Base-by-base conservation (phyloP, 2,797 vertebrate genomes). In the Acanthiza pusilla region DNA sequence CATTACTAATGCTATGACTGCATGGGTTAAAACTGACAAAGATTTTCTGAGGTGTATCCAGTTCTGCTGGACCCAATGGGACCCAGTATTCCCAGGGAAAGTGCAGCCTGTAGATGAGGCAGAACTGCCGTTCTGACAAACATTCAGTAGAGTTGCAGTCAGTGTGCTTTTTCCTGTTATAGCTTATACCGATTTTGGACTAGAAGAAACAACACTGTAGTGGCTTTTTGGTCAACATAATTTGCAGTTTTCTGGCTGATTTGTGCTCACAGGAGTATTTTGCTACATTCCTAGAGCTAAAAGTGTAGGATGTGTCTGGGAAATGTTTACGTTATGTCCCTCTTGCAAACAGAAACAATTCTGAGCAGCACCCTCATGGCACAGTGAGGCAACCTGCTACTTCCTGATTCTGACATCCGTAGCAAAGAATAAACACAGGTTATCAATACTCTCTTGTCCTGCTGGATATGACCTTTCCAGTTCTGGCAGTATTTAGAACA, bases 281-380 rank as follows among this genome's bases (percentile, higher is more conserved):
- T 95, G 65, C 68, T 88, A 36, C 89, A 68, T 95, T 80, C 45
- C 57, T 42, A 68, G 91, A 91, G 85, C 94, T 89, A 91, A 92
- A 96, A 91, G 75, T 50, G 72, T 95, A 65, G 81, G 68, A 67
- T 61, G 4, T 54, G 68, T 88, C 89, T 96, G 78, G 81, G 61
- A 89, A 95, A 92, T 80, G 57, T 94, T 94, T 94, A 62, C 65
- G 23, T 88, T 83, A 29, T 50, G 57, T 21, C 50, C 53, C 22
- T 83, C 58, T 88, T 89, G 68, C 61, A 80, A 87, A 89, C 18
- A 89, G 60, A 88, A 95, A 38, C 63, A 13, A 5, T 91, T 92
- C 63, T 77, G 65, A 72, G 85, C 86, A 92, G 45, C 16, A 26
- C 36, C 22, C 19, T 89, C 10, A 0, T 13, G 23, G 42, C 45